These are phyloP conservation scores for Cercocebus atys DNA, from an alignment of 2,113 vertebrate genomes.

Conservation along the genomic window DNA sequence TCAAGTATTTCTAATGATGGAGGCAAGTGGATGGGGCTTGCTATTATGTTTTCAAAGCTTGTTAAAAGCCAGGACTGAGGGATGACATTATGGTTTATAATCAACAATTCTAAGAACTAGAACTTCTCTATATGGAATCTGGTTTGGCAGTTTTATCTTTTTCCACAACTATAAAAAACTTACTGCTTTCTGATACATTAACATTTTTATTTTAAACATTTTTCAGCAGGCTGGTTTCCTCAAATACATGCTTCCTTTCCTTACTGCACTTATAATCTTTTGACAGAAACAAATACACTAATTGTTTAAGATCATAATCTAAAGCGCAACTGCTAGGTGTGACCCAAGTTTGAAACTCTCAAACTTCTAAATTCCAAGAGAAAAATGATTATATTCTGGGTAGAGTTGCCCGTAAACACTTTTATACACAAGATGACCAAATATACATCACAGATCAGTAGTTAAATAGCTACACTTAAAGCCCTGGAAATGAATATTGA, in stretches of 20 bases:
- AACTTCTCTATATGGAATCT: background rate
- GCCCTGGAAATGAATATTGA: background rate
- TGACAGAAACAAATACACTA: background rate
- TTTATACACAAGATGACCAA: background rate
- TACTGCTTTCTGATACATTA: background rate
- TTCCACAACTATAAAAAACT: background rate
- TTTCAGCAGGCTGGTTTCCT: background rate
- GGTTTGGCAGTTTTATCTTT: background rate
- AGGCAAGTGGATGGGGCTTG: background rate
- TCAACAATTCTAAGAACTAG: background rate
- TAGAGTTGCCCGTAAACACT: background rate
- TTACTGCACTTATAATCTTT: background rate
- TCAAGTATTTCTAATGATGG: background rate
- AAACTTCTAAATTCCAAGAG: background rate
- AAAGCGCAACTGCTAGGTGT: background rate
- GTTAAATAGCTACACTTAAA: background rate
- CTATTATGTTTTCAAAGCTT: background rate
- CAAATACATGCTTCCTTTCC: background rate
- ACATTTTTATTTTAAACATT: background rate
- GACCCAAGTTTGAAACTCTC: background rate
- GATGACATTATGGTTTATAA: background rate
- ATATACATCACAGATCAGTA: background rate
- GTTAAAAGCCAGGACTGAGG: background rate
- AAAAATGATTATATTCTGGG: background rate
- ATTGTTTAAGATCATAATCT: background rate